A percentile compares a stretch with the other conserved stretches of the same genome.
phyloP scores from a whole-genome alignment of 2,888 invertebrate genomes.

The Andrena fulva region DNA sequence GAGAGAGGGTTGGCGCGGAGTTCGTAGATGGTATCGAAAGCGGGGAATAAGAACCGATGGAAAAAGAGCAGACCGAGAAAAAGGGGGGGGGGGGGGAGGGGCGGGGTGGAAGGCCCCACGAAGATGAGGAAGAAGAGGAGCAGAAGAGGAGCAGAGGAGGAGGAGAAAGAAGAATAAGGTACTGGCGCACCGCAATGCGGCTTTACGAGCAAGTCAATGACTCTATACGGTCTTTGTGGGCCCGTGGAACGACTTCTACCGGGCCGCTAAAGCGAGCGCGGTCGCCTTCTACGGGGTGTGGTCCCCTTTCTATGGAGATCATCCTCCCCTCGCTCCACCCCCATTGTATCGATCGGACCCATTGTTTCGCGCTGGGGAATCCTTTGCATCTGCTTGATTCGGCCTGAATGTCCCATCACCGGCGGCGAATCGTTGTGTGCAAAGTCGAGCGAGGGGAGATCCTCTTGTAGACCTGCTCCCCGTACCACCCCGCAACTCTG shows the following conservation, averaged over 20 bases:
- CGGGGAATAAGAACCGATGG: conserved; percentile 72
- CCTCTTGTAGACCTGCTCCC: not conserved
- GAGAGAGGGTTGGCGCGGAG: conserved; percentile 66
- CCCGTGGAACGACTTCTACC: conserved; percentile 58
- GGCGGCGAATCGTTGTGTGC: conserved; percentile 21
- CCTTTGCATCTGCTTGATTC: conserved; percentile 65
- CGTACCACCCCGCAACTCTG: not conserved
- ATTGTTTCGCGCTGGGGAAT: conserved; percentile 63
- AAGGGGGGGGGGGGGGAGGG: conserved; percentile 32
- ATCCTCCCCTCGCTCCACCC: conserved; percentile 34
- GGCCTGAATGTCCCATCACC: conserved; percentile 49
- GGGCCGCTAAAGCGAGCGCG: conserved; percentile 55
- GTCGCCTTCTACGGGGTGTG: conserved; percentile 74
- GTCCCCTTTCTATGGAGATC: conserved; percentile 78
- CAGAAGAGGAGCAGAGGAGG: conserved; percentile 43
- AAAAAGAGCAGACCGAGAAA: conserved; percentile 65
- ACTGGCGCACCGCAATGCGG: conserved; percentile 66
- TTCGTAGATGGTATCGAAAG: conserved; percentile 76
- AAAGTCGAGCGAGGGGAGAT: conserved; percentile 1
- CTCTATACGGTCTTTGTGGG: conserved; percentile 67
- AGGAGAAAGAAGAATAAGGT: conserved; percentile 64
- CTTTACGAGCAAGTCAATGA: conserved; percentile 77
- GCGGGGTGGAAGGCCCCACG: conserved; percentile 28
- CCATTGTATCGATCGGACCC: conserved; percentile 63
- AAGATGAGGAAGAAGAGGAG: conserved; percentile 40